A percentile compares a stretch with the other conserved stretches of the same genome.
These are phyloP conservation scores for Merluccius polli DNA, from an alignment of 2,797 vertebrate genomes.

Conservation along the genomic window DNA sequence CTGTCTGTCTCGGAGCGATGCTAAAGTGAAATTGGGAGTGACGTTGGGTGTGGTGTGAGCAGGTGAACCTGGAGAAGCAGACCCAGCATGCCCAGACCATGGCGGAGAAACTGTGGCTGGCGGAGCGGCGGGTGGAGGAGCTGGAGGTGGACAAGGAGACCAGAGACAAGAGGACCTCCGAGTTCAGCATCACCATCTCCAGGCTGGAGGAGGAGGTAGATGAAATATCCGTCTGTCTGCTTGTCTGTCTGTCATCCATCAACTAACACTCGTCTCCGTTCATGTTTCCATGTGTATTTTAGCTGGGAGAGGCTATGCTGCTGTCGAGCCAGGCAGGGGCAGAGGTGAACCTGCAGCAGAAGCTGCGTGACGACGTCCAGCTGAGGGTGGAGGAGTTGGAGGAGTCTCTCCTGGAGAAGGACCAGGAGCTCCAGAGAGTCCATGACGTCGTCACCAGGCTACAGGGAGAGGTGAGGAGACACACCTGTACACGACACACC, in stretches of 20 bases:
- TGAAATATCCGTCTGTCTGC: background rate
- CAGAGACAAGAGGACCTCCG: constrained; percentile 60
- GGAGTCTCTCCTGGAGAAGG: constrained; percentile 71
- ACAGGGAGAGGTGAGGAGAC: constrained; percentile 68
- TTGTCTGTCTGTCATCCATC: background rate
- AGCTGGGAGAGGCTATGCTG: constrained; percentile 68
- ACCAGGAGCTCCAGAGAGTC: constrained; percentile 65
- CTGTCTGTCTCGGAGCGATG: background rate
- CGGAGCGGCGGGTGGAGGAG: constrained; percentile 71
- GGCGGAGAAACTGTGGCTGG: constrained; percentile 72
- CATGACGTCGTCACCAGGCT: constrained; percentile 56
- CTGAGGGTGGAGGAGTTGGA: constrained; percentile 70
- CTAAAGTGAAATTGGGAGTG: background rate
- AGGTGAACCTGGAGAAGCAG: constrained; percentile 76
- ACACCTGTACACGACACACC: background rate
- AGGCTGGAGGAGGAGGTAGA: constrained; percentile 73
- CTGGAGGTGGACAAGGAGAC: constrained; percentile 55
- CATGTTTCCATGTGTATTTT: constrained; percentile 12
- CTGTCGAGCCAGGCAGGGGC: constrained; percentile 39
- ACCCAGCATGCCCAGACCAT: constrained; percentile 57
- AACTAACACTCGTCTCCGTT: background rate
- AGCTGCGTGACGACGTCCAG: constrained; percentile 64
- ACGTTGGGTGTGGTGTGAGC: constrained; percentile 7
- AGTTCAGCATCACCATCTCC: constrained; percentile 55
- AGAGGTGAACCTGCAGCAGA: constrained; percentile 70